Conservation (phyloP, 37 sponge, comb jelly and placozoan species). For the Ephydatia muelleri region DNA sequence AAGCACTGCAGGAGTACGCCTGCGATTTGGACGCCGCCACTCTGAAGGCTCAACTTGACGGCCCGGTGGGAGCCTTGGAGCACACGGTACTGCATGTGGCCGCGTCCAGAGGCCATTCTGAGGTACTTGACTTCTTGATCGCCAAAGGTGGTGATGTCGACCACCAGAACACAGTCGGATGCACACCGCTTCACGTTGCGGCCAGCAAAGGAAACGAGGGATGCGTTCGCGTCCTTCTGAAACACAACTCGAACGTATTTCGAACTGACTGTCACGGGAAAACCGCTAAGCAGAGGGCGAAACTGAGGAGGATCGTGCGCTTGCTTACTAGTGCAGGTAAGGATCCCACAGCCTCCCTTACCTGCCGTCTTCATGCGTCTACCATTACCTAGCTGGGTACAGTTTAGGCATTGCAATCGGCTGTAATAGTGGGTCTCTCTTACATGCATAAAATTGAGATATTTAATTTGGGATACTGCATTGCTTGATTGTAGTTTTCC, state of each 20-base stretch:
- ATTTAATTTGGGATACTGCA: no score
- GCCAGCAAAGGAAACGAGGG: slow-evolving; percentile 51
- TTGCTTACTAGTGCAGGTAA: slow-evolving; percentile 54
- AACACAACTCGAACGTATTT: slow-evolving; percentile 46
- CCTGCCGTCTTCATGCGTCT: no score
- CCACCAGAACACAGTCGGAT: slow-evolving; percentile 40
- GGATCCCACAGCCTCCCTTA: neutral
- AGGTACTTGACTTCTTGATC: slow-evolving; percentile 48
- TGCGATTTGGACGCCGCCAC: neutral
- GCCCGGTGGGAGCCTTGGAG: slow-evolving; percentile 56
- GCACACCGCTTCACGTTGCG: slow-evolving; percentile 78
- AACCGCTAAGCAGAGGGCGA: slow-evolving; percentile 55
- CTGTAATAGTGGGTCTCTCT: no score
- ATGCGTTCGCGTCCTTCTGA: slow-evolving; percentile 57
- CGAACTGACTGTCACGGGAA: slow-evolving; percentile 55
- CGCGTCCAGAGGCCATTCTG: slow-evolving; percentile 24
- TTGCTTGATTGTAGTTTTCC: no score
- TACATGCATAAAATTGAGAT: no score
- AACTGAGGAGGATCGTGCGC: slow-evolving; percentile 40
- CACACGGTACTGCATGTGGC: slow-evolving; percentile 86
- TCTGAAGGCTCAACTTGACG: slow-evolving; percentile 14
- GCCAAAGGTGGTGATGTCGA: slow-evolving; percentile 13
- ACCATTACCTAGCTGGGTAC: no score
- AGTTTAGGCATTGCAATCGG: no score
- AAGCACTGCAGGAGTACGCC: slow-evolving; percentile 35